A percentile compares a stretch with the other conserved stretches of the same genome.
Conservation (phyloP, 1,140 invertebrate species). For the Mizuhopecten yessoensis region DNA sequence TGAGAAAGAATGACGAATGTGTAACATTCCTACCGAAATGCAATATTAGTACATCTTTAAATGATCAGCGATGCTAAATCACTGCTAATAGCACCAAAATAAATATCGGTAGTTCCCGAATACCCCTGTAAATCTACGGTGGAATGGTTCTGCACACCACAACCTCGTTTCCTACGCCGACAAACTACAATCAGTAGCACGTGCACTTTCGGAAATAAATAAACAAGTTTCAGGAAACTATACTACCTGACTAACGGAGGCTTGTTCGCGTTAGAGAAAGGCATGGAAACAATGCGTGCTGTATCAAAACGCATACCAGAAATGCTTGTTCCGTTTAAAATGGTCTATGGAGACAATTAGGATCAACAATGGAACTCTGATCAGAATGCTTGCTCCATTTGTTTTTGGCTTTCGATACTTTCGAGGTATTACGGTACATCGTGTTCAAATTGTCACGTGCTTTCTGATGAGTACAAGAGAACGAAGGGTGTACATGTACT, state of each 20-base stretch:
- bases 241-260: background rate
- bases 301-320: background rate
- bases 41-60: slow-evolving; percentile 40
- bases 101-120: background rate
- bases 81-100: background rate
- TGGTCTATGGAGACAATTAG: background rate
- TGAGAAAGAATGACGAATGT: background rate
- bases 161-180: background rate
- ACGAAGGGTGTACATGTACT: background rate
- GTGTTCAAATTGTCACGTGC: background rate
- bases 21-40: background rate
- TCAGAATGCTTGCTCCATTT: background rate
- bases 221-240: slow-evolving; percentile 13
- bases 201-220: background rate
- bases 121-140: background rate
- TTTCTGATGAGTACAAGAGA: slow-evolving; percentile 8
- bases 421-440: background rate
- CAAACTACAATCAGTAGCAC: background rate
- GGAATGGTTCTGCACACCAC: background rate
- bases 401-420: background rate
- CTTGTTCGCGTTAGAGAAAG: too few species aligned
- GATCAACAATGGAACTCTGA: background rate
- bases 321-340: too few species aligned
- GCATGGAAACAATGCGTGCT: too few species aligned
- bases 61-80: background rate